A percentile compares a stretch with the other conserved stretches of the same genome.
Evolutionary conservation across 2,888 invertebrate genomes (phyloP).

Genomic region (Pandemis cinnamomeana): DNA sequence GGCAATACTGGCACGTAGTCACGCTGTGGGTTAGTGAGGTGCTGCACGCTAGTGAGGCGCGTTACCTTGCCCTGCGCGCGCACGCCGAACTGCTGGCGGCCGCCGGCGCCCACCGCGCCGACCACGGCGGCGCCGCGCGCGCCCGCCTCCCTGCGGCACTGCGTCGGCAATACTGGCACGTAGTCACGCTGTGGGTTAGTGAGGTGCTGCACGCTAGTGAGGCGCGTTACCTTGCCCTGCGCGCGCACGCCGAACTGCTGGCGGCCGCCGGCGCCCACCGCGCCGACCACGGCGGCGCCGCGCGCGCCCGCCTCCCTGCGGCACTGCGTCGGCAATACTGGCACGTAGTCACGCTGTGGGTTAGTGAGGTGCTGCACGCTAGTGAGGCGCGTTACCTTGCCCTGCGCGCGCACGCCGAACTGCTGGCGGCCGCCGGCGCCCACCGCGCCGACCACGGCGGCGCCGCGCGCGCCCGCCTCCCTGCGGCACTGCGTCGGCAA

Average conservation of each 20-base stretch:
- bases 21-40: too few species aligned
- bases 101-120: constrained; percentile 82
- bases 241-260: constrained; percentile 70
- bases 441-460: constrained; percentile 79
- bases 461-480: constrained; percentile 68
- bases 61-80: constrained; percentile 71
- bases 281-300: constrained; percentile 78
- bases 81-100: constrained; percentile 73
- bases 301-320: constrained; percentile 70
- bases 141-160: constrained; percentile 73
- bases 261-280: constrained; percentile 80
- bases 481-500: constrained; percentile 73
- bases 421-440: constrained; percentile 81
- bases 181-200: too few species aligned
- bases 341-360: too few species aligned
- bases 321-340: constrained; percentile 64
- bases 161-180: constrained; percentile 52
- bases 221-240: constrained; percentile 67
- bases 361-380: too few species aligned
- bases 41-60: too few species aligned
- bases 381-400: constrained; percentile 60
- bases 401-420: constrained; percentile 66
- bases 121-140: constrained; percentile 74
- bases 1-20: constrained; percentile 38
- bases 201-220: too few species aligned